Percentiles rank a stretch among this genome's conserved stretches.
These are phyloP conservation scores for Anguilla japonica DNA, from an alignment of 2,113 vertebrate species.

Conservation along the genomic window DNA sequence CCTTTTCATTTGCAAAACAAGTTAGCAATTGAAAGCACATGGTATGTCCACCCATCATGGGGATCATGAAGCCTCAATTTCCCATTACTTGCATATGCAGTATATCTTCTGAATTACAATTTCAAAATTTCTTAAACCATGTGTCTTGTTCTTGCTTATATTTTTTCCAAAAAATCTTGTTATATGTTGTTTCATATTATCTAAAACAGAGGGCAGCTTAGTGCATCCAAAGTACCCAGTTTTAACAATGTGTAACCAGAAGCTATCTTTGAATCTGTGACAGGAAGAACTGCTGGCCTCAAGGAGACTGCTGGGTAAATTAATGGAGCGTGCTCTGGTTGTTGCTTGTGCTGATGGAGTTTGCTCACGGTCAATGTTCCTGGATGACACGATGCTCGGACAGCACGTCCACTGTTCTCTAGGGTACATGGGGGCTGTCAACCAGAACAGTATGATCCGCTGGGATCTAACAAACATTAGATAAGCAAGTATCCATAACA, in stretches of 20 bases:
- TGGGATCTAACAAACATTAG: neutral
- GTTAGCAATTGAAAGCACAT: neutral
- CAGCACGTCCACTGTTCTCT: neutral
- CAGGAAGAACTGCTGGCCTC: neutral
- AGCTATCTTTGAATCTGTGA: neutral
- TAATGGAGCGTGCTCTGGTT: neutral
- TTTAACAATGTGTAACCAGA: neutral
- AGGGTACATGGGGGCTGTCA: neutral
- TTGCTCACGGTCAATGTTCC: neutral
- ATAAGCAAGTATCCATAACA: neutral
- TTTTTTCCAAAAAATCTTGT: neutral
- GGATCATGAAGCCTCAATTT: neutral
- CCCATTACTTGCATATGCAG: neutral
- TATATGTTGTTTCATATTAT: neutral
- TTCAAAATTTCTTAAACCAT: neutral
- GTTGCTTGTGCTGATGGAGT: neutral
- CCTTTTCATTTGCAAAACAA: neutral
- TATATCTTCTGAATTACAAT: neutral
- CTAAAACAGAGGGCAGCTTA: neutral
- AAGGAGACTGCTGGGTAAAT: constrained; percentile 2
- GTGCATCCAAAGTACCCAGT: neutral
- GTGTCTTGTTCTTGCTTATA: neutral
- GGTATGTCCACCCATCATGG: no score
- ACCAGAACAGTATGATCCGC: neutral
- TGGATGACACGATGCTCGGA: neutral